phyloP scores from a whole-genome alignment of 2,888 invertebrate species.

The Gnatocerus cornutus region DNA sequence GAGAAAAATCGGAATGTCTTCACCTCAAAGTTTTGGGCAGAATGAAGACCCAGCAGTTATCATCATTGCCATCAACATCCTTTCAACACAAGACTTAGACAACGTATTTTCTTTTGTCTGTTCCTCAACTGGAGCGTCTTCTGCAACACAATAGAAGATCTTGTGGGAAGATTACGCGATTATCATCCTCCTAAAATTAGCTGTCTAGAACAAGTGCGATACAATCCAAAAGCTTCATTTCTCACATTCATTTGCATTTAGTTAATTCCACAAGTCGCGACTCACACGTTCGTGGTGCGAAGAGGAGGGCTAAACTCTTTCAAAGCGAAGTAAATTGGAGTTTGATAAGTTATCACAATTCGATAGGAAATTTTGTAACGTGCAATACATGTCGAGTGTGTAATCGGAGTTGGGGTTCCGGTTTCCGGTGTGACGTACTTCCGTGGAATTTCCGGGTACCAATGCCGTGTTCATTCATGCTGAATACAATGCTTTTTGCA shows the following conservation, averaged over 20 bases:
- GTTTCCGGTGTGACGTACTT: slow-evolving; percentile 62
- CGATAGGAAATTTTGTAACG: slow-evolving; percentile 58
- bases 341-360: slow-evolving; percentile 47
- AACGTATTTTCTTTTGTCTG: slow-evolving; percentile 23
- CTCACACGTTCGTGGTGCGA: background rate
- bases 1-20: too few relatives aligned
- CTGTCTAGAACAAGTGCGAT: slow-evolving; percentile 10
- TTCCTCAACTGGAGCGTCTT: slow-evolving; percentile 6
- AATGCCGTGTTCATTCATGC: slow-evolving; percentile 56
- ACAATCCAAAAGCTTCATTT: slow-evolving; percentile 8
- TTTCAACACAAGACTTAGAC: slow-evolving; percentile 20
- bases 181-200: slow-evolving; percentile 19
- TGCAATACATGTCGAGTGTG: slow-evolving; percentile 60
- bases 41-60: too few relatives aligned
- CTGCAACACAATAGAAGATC: slow-evolving; percentile 29
- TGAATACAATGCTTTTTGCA: slow-evolving; percentile 50
- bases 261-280: slow-evolving; percentile 2
- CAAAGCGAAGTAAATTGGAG: slow-evolving; percentile 11
- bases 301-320: background rate
- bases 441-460: slow-evolving; percentile 61
- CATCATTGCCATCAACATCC: background rate
- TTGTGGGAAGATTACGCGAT: slow-evolving; percentile 21
- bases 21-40: too few relatives aligned
- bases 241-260: slow-evolving; percentile 29
- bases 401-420: slow-evolving; percentile 61